Base-by-base conservation (phyloP, 1,140 invertebrate genomes). In the Chironomus tepperi region DNA sequence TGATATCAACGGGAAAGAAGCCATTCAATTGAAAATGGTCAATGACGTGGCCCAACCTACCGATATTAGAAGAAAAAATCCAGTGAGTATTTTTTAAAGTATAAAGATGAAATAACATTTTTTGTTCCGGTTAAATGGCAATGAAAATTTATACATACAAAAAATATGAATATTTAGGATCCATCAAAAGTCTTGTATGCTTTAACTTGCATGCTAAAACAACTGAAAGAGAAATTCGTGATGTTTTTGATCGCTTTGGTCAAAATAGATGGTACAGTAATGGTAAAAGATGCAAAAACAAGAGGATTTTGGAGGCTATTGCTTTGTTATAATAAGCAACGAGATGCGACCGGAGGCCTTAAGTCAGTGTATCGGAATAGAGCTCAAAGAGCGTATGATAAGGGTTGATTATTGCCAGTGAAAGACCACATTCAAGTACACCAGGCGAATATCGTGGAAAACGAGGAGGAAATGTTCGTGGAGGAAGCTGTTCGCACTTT, bases 181-280 rank as follows among this genome's bases (percentile, higher is more conserved):
- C 65, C 65, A 2, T 19, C 16, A 8, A 18, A 9, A 70, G 65
- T 70, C 7, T 84, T 98, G 34, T 97, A 96, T 3, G 91, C 98
- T 5, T 99, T 85, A 96, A 96, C 0, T 84, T 98, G 9, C 97
- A 93, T 79, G 89, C 97, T 9, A 91, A 94, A 79, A 98, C 96
- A 1, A 93, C 94, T 0, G 96, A 98, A 81, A 87, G 93, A 75
- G 93, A 98, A 80, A 87, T 99, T n/a, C 89, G 93, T 80, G 91
- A 97, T 77, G 93, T 98, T 72, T 98, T 98, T 81, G 90, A 89
- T 43, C 95, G 96, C 81, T 98, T 92, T 84, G 97, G 97, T 2
- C 8, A 18, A 18, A n/a, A 70, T 70, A 18, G 65, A 70, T 9
- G 10, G 19, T 18, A 70, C 19, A 21, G 6, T 19, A 10, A 70